Evolutionary conservation across 2,113 vertebrate species (phyloP).

Genomic region (Callospermophilus lateralis): DNA sequence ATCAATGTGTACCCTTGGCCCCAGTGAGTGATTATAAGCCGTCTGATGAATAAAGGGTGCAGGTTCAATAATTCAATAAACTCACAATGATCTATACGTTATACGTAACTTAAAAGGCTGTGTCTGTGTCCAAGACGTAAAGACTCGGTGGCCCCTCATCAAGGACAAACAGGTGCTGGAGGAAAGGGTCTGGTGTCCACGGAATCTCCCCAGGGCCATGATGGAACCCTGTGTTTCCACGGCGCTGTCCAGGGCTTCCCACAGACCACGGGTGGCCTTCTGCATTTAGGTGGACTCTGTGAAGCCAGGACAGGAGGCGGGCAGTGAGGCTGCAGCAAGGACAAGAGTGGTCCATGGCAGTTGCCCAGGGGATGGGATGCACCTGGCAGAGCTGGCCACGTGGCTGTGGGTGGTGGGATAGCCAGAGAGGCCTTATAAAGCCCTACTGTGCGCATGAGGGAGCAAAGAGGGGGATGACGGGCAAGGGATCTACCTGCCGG

Average conservation of each 20-base stretch:
- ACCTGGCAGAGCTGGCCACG: not conserved
- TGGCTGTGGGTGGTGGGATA: not conserved
- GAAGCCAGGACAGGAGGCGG: not conserved
- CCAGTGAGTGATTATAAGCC: not conserved
- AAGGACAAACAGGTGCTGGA: not conserved
- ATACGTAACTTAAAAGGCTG: not conserved
- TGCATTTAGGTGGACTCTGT: not conserved
- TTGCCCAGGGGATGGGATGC: not conserved
- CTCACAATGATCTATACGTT: not conserved
- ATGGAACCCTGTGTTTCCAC: not conserved
- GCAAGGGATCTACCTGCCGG: not conserved
- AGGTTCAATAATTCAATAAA: constrained; percentile 19
- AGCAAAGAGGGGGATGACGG: not conserved
- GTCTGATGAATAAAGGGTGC: not conserved
- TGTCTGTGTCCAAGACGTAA: not conserved
- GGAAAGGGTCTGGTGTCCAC: constrained; percentile 3
- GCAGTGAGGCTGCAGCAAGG: too few relatives aligned
- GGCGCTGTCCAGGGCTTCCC: not conserved
- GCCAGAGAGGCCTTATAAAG: not conserved
- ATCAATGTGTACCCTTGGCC: not conserved
- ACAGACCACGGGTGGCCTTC: not conserved
- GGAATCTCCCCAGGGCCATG: constrained; percentile 22
- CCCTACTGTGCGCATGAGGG: not conserved
- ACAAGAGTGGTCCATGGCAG: not conserved
- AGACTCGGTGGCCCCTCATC: not conserved